These are phyloP conservation scores for Halyomorpha halys DNA, from an alignment of 1,140 invertebrate species.

Conservation along the genomic window DNA sequence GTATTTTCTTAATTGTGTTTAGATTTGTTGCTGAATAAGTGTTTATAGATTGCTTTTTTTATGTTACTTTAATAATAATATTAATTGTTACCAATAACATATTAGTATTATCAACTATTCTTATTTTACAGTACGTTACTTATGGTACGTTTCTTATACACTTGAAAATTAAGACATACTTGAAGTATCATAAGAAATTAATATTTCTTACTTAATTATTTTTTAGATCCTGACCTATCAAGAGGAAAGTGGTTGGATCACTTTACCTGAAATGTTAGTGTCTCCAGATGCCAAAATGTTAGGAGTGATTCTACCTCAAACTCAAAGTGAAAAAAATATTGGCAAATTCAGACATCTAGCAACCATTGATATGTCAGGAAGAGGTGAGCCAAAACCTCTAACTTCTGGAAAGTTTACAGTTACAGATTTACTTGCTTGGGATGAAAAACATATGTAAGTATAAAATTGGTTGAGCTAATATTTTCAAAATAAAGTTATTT, in stretches of 20 bases:
- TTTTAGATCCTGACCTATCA: conserved; percentile 34
- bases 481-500: neutral
- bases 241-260: conserved; percentile 58
- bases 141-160: too few relatives aligned
- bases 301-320: conserved; percentile 51
- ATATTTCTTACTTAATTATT: conserved; percentile 19
- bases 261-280: conserved; percentile 48
- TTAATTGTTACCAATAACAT: too few relatives aligned
- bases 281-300: conserved; percentile 45
- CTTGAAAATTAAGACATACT: too few relatives aligned
- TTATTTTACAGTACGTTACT: too few relatives aligned
- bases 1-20: too few relatives aligned
- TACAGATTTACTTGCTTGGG: conserved; percentile 66
- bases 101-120: too few relatives aligned
- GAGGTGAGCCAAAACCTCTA: conserved; percentile 41
- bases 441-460: conserved; percentile 56
- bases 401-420: conserved; percentile 68
- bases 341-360: conserved; percentile 57
- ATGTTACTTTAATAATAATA: too few relatives aligned
- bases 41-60: too few relatives aligned
- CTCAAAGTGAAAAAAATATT: conserved; percentile 38
- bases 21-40: too few relatives aligned
- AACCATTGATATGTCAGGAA: conserved; percentile 38
- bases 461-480: neutral
- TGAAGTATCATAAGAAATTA: too few relatives aligned